Evolutionary conservation across 2,113 vertebrate genomes (phyloP).

Genomic region (Chauna torquata): DNA sequence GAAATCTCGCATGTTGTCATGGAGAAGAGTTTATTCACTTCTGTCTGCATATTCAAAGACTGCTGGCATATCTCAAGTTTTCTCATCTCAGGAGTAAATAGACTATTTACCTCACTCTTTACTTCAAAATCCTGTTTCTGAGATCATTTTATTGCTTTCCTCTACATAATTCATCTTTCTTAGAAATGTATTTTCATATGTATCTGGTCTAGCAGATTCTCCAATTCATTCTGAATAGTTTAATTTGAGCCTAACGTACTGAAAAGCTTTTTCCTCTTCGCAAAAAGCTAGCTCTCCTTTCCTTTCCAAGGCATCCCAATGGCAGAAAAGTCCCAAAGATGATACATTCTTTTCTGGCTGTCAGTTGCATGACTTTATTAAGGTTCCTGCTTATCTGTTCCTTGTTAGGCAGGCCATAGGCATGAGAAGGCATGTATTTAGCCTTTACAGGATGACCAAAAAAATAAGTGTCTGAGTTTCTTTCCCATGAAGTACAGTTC

Average conservation of each 20-base stretch:
- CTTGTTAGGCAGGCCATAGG: background rate
- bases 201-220: background rate
- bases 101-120: background rate
- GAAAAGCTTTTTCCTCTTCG: background rate
- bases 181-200: background rate
- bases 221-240: background rate
- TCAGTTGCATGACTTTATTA: background rate
- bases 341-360: background rate
- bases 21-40: background rate
- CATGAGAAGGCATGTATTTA: background rate
- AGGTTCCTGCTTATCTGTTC: background rate
- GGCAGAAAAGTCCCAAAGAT: background rate
- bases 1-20: background rate
- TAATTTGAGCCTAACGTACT: background rate
- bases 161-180: background rate
- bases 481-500: background rate
- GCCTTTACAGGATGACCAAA: background rate
- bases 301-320: background rate
- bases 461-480: background rate
- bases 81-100: background rate
- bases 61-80: background rate
- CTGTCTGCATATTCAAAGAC: background rate
- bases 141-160: background rate
- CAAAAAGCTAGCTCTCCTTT: background rate
- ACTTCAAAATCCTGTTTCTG: background rate